A percentile compares a stretch with the other conserved stretches of the same genome.
Evolutionary conservation across 1,140 invertebrate genomes (phyloP).

Genomic region (Orchesella cincta): DNA sequence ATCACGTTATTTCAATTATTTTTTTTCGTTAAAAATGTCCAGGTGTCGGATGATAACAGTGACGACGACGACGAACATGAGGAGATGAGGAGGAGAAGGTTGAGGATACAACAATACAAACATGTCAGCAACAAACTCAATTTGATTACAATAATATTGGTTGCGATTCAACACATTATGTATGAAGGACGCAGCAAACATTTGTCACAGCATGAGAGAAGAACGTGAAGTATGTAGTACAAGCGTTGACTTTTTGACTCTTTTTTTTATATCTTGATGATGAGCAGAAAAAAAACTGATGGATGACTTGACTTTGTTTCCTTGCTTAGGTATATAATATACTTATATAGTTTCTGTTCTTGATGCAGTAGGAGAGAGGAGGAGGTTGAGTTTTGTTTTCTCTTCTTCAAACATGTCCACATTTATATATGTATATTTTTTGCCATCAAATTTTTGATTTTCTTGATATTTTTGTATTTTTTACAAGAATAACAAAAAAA

Average conservation of each 20-base stretch:
- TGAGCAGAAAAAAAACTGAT: background rate
- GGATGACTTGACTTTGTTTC: conserved; percentile 3
- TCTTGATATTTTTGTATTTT: background rate
- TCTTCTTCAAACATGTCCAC: background rate
- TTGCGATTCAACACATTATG: too few relatives aligned
- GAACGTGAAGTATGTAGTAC: too few relatives aligned
- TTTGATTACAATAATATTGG: too few relatives aligned
- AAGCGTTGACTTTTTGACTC: too few relatives aligned
- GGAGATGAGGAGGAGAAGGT: background rate
- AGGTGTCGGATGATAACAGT: too few relatives aligned
- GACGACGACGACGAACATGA: background rate
- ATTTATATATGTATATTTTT: background rate
- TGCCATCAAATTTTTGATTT: background rate
- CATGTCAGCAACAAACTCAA: too few relatives aligned
- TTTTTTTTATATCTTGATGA: background rate
- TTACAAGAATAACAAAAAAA: background rate
- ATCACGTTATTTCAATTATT: background rate
- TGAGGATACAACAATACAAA: background rate
- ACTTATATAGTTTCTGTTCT: too few relatives aligned
- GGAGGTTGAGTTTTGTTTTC: background rate
- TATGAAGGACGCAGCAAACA: too few relatives aligned
- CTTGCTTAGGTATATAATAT: too few relatives aligned
- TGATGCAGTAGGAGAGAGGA: background rate
- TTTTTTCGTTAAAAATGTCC: too few relatives aligned
- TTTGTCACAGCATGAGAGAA: too few relatives aligned